Conservation (phyloP, 1,140 invertebrate species). For the Acyrthosiphon pisum region DNA sequence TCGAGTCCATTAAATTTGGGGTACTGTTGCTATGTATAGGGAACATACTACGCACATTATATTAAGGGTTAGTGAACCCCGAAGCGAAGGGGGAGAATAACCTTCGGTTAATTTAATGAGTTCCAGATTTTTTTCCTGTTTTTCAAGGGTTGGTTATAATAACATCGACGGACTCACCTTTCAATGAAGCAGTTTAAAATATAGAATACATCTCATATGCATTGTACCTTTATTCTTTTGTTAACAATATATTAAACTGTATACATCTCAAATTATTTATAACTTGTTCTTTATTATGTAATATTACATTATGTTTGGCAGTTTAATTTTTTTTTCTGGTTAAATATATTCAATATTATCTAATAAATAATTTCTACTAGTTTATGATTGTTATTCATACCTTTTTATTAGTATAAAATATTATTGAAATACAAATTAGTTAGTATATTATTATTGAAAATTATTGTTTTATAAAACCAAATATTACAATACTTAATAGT, state of each 20-base stretch:
- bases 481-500: background rate
- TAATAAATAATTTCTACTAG: background rate
- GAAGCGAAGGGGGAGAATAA: background rate
- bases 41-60: background rate
- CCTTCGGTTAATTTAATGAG: constrained; percentile 17
- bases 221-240: background rate
- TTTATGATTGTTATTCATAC: background rate
- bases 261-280: background rate
- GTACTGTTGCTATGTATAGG: background rate
- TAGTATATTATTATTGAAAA: background rate
- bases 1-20: constrained; percentile 47
- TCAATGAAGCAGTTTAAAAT: background rate
- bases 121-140: background rate
- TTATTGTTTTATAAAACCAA: background rate
- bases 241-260: background rate
- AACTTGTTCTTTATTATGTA: background rate
- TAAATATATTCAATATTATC: background rate
- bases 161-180: background rate
- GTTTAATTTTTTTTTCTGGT: background rate
- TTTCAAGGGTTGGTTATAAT: constrained; percentile 22
- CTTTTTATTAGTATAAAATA: background rate
- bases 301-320: background rate
- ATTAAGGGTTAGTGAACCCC: constrained; percentile 17
- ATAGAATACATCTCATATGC: background rate
- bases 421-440: background rate